A percentile compares a stretch with the other conserved stretches of the same genome.
These are phyloP conservation scores for Iselma pallidipennis DNA, from an alignment of 2,888 invertebrate species.

Conservation along the genomic window DNA sequence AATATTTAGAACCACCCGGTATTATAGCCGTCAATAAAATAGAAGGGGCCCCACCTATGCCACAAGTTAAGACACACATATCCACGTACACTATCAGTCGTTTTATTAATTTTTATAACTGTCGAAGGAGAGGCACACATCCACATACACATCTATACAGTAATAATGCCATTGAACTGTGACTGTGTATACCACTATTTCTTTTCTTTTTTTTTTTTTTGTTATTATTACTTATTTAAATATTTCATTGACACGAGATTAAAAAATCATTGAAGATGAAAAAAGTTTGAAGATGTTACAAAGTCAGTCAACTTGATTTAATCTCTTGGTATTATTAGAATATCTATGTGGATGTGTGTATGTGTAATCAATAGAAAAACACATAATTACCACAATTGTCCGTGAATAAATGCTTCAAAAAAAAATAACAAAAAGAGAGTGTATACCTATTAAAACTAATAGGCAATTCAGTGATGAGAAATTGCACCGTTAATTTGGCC, in stretches of 20 bases:
- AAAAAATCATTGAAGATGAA: neutral
- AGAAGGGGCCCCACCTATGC: slow-evolving; percentile 27
- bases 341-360: too few species aligned
- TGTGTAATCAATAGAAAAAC: slow-evolving; percentile 11
- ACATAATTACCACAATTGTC: slow-evolving; percentile 15
- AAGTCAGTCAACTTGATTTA: neutral
- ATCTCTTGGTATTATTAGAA: too few species aligned
- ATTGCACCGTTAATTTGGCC: neutral
- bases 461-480: slow-evolving; percentile 7
- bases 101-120: slow-evolving; percentile 38
- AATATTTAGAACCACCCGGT: too few species aligned
- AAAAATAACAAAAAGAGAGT: neutral
- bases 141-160: neutral
- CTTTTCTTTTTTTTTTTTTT: neutral
- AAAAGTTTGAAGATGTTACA: neutral
- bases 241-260: too few species aligned
- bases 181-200: neutral
- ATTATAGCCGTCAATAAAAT: slow-evolving; percentile 15
- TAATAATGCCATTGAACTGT: slow-evolving; percentile 21
- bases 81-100: slow-evolving; percentile 18
- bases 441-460: slow-evolving; percentile 5
- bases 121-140: slow-evolving; percentile 22
- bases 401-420: neutral
- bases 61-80: neutral
- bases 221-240: neutral